Base-by-base conservation (phyloP, 2,797 vertebrate species). In the Chiloscyllium punctatum region DNA sequence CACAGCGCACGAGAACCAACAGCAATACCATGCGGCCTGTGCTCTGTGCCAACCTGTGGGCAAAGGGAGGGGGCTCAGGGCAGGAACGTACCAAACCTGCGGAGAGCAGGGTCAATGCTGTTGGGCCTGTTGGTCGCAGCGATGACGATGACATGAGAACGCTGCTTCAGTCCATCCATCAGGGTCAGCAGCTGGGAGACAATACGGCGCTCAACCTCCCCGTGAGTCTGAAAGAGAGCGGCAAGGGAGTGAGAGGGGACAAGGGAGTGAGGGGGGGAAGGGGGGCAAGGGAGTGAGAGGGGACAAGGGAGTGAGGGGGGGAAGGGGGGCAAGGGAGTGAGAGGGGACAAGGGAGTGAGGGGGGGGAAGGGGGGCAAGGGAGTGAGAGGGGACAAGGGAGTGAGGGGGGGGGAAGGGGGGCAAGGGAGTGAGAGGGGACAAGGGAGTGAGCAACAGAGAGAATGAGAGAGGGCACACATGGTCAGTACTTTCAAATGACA, bases 61-160 rank as follows among this genome's bases (percentile, higher is more conserved):
- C 6, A 57, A 6, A 0, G n/a, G 53, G 0, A 16, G 16, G 15
- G 0, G 87, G 3, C 30, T 6, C 48, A 23, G 48, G 16, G 53
- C 62, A 9, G 84, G 11, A 0, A 94, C 95, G 53, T 84, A 97
- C 96, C 96, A 48, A 97, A 97, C 8, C 97, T 96, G 5, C 97
- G 96, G 21, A 97, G 96, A 16, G 97, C 97, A 6, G 97, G 96
- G 86, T 97, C 97, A 13, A 97, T 96, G 62, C 97, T 97, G 96
- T 97, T 97, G 57, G 97, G 97, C 72, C 97, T 96, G 96, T 97
- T 97, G 1, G 97, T 97, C 9, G 97, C 97, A 11, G 97, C 97
- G 96, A 97, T 97, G 66, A 97, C 97, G 4, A 97, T 95, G 21
- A 97, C 97, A 66, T 97, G 97, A 27, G 96, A 96, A 0, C 97